Base-by-base conservation (phyloP, 2,113 vertebrate species). In the Physeter macrocephalus region DNA sequence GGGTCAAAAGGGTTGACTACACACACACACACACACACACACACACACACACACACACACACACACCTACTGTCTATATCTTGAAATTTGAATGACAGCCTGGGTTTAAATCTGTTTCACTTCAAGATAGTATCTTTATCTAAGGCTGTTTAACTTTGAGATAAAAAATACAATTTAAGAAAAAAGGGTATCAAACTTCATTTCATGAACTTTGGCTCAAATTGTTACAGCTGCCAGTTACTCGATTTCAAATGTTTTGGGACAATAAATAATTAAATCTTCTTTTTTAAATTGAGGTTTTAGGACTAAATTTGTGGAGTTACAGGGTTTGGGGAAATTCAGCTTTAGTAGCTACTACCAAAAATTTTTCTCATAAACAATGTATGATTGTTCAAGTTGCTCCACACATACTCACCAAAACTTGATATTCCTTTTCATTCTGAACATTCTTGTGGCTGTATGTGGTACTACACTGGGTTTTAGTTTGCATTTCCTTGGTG, bases 171-270 rank as follows among this genome's bases (percentile, higher is more conserved):
- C 29, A 89, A 69, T 89, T 89, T 85, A 74, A 62, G 36, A 31
- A 36, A 34, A 52, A 64, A 85, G 25, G 52, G 17, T 62, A 54
- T 82, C 17, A 80, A 57, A 75, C 52, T 90, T 93, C 10, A 36
- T 74, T 82, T 90, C 29, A 87, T 77, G 69, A 36, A 87, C 21
- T 59, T 13, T 94, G 39, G 36, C 31, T 93, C 71, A 89, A 82
- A 90, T 23, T 59, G 8, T 7, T 90, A 7, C 7, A 86, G 85
- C 15, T 72, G 34, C 41, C 36, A 85, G 14, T 88, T 57, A 83
- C n/a, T 84, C 46, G 85, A 92, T 59, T 89, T 90, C 49, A 59
- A 88, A 80, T 85, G 64, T 93, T 84, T 96, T 66, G 21, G 29
- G 46, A 85, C 69, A 43, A 75, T 41, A 90, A 90, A 87, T 75